Conservation (phyloP, 2,888 invertebrate species). For the Bruchidius siliquastri region DNA sequence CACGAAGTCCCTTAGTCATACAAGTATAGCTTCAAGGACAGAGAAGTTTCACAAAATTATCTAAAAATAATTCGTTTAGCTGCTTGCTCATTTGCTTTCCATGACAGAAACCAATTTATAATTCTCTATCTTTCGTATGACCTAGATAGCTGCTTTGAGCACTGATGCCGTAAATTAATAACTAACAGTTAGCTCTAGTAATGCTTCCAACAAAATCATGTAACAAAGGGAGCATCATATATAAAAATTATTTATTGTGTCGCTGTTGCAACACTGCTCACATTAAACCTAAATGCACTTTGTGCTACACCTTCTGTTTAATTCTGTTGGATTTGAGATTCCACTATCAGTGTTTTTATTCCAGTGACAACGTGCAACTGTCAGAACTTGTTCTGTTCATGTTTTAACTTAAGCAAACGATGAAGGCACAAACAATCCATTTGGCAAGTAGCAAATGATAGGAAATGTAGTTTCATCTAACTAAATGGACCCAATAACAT, state of each 20-base stretch:
- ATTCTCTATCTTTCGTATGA: not conserved
- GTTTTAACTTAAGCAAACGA: not conserved
- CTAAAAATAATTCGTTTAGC: too few species aligned
- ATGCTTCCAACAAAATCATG: not conserved
- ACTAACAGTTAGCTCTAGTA: not conserved
- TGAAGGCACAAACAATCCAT: not conserved
- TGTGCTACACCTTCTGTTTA: not conserved
- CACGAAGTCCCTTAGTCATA: too few species aligned
- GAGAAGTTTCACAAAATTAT: too few species aligned
- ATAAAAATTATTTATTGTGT: not conserved
- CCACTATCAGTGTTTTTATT: not conserved
- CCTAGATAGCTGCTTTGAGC: not conserved
- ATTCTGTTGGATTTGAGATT: not conserved
- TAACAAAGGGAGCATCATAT: not conserved
- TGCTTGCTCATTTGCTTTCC: too few species aligned
- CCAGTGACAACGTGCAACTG: not conserved
- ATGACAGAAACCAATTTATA: not conserved
- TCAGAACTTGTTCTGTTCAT: not conserved
- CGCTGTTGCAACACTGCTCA: not conserved
- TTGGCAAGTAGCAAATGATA: too few species aligned
- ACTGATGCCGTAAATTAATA: not conserved
- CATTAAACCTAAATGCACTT: not conserved
- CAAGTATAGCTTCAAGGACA: too few species aligned
- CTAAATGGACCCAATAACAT: too few species aligned
- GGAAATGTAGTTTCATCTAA: too few species aligned